phyloP scores from a whole-genome alignment of 2,797 vertebrate genomes.

The Rallus crepitans region DNA sequence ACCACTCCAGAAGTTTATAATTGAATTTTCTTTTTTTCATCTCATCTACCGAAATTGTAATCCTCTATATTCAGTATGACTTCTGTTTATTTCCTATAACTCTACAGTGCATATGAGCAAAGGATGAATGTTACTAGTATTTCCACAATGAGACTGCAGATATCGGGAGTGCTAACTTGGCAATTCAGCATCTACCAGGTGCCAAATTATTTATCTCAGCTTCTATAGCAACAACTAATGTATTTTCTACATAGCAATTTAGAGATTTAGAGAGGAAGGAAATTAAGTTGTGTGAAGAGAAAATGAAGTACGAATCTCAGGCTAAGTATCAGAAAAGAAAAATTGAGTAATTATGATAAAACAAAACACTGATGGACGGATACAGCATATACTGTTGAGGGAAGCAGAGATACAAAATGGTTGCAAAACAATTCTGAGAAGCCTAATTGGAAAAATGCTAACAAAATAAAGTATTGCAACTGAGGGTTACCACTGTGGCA shows the following conservation, averaged over 20 bases:
- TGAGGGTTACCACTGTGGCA: neutral
- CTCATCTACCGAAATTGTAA: neutral
- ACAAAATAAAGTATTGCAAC: neutral
- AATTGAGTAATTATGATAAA: slow-evolving; percentile 8
- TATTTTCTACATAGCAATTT: slow-evolving; percentile 1
- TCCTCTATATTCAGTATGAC: neutral
- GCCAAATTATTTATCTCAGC: slow-evolving; percentile 19
- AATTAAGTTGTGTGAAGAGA: slow-evolving; percentile 21
- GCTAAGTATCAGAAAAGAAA: neutral
- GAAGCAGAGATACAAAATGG: neutral
- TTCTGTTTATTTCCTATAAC: slow-evolving; percentile 12
- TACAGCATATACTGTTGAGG: neutral
- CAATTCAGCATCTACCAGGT: neutral
- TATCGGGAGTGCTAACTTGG: slow-evolving; percentile 21
- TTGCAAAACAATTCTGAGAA: neutral
- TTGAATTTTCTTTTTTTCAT: neutral
- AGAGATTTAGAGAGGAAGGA: slow-evolving; percentile 40
- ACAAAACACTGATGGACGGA: neutral
- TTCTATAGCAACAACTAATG: neutral
- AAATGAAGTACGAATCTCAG: neutral
- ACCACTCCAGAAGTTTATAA: neutral
- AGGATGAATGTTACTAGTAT: neutral
- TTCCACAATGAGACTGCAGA: slow-evolving; percentile 25
- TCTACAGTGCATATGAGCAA: neutral
- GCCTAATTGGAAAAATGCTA: neutral